Evolutionary conservation across 2,888 invertebrate species (phyloP), one percentile per base, ranked within the genome.

Genomic region (Stenodera caucasica): DNA sequence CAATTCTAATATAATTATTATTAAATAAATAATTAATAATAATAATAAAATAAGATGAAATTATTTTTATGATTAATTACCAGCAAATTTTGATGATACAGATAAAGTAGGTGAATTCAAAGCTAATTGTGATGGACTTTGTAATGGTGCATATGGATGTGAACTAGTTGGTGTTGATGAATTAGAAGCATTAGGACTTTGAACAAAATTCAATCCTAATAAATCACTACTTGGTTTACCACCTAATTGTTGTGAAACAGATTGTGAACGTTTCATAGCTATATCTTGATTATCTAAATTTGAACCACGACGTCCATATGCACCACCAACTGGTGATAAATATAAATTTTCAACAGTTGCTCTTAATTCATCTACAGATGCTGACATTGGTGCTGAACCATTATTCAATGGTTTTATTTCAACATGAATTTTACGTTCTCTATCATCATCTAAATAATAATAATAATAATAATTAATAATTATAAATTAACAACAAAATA

Each of bases 371-470:
- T 96, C 96, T 11, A 96, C 95, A 80, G 95, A 96, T n/a, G 95
- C 95, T 64, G 95, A 93, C 86, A 94, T 92, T 1, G 93, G 92
- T 55, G 91, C 91, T 58, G 89, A 86, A 53, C 94, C 95, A 82
- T 94, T 96, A 76, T 91, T 94, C 53, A 96, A 84, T 0, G 97
- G 97, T 81, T 96, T 96, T 63, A 97, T 97, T 84, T 96, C 94
- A 2, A 97, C 95, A 76, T 93, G 93, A 69, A 97, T 92, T 80
- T 95, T 95, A 69, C 89, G 88, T 73, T 92, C 93, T 55, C 89
- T 86, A 73, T 94, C 94, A 75, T 94, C 94, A 72, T 94, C 88
- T 79, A 69, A n/a, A 66, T 26, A 60, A 18, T 5, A 52, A 45
- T 21, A 45, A 35, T 35, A 18, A 40, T 45, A 9, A 45, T 3